These are phyloP conservation scores for Epinotia brunnichana DNA, from an alignment of 2,888 invertebrate genomes.

Conservation along the genomic window DNA sequence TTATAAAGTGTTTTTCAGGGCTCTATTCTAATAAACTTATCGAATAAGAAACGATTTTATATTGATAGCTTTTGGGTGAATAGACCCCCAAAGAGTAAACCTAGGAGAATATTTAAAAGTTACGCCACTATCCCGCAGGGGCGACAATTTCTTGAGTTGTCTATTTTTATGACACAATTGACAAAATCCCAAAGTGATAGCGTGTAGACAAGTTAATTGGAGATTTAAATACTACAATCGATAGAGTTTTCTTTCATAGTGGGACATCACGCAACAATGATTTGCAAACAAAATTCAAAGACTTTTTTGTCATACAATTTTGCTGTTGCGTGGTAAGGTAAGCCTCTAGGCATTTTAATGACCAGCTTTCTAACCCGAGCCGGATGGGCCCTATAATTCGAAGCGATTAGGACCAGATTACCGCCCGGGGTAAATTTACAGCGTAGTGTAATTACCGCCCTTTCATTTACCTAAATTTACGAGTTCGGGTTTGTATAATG, in stretches of 20 bases:
- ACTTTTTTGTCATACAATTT: constrained; percentile 6
- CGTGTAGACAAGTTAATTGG: background rate
- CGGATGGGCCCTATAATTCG: constrained; percentile 40
- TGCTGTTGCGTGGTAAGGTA: constrained; percentile 16
- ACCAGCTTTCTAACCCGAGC: constrained; percentile 35
- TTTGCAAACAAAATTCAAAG: constrained; percentile 20
- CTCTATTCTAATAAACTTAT: too few species aligned
- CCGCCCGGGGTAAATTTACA: constrained; percentile 30
- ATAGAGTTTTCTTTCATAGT: background rate
- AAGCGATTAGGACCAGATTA: constrained; percentile 37
- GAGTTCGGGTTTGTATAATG: constrained; percentile 13
- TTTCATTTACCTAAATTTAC: constrained; percentile 26
- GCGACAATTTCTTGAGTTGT: too few species aligned
- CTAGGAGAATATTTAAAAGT: too few species aligned
- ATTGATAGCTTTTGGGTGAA: too few species aligned
- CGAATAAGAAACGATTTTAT: too few species aligned
- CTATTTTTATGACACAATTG: too few species aligned
- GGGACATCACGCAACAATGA: constrained; percentile 11
- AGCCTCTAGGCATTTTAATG: constrained; percentile 32
- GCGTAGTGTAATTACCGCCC: constrained; percentile 11
- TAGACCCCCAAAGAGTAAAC: too few species aligned
- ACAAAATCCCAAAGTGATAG: too few species aligned
- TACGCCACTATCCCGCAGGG: too few species aligned
- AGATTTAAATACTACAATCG: background rate
- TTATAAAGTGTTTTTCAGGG: too few species aligned